Conservation (phyloP, 2,113 vertebrate genomes). For the Corythornis madagascariensis region DNA sequence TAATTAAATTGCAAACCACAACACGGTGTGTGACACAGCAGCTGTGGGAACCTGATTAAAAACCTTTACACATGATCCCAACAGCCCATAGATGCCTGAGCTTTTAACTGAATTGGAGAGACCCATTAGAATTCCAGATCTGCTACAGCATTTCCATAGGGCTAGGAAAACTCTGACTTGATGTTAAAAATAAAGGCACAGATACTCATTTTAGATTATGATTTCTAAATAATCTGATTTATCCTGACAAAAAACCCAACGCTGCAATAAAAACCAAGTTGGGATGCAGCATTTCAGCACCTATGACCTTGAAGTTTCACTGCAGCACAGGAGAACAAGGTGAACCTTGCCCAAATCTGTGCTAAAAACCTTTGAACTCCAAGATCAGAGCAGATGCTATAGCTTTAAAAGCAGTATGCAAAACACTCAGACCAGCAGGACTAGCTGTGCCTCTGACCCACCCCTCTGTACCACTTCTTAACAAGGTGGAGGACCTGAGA, state of each 20-base stretch:
- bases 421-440: not conserved
- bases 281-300: not conserved
- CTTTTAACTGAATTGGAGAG: not conserved
- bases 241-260: not conserved
- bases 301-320: not conserved
- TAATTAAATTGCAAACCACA: not conserved
- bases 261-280: not conserved
- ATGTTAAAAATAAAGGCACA: not conserved
- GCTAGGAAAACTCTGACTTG: not conserved
- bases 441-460: not conserved
- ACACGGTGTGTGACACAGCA: not conserved
- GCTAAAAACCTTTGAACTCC: not conserved
- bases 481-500: not conserved
- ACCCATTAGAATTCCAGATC: not conserved
- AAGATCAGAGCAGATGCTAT: not conserved
- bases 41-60: slow-evolving; percentile 12
- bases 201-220: not conserved
- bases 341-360: not conserved
- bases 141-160: not conserved
- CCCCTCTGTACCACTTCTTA: not conserved
- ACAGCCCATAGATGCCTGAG: fast-evolving
- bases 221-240: not conserved
- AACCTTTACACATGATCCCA: not conserved
- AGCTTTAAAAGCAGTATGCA: not conserved
- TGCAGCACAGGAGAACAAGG: not conserved